Percentiles rank a stretch among this genome's conserved stretches.
phyloP scores from a whole-genome alignment of 2,888 invertebrate genomes.

The Leucozona laternaria region DNA sequence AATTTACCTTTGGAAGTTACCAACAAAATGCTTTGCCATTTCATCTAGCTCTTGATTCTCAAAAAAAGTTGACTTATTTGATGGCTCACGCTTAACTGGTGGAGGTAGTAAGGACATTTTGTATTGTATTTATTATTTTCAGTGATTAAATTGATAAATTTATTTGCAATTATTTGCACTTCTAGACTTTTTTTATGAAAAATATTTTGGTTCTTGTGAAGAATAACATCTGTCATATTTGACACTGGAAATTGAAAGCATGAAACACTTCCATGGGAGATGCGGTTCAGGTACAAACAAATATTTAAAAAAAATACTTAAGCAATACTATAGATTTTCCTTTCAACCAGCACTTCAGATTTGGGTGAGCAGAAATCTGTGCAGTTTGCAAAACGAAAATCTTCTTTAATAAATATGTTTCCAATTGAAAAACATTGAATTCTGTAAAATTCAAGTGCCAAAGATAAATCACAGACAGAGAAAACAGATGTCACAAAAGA shows the following conservation, averaged over 20 bases:
- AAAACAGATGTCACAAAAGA: no score
- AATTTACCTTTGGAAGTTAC: slow-evolving; percentile 86
- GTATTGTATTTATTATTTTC: slow-evolving; percentile 33
- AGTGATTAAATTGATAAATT: slow-evolving; percentile 37
- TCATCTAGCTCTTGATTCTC: slow-evolving; percentile 85
- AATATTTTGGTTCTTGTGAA: neutral
- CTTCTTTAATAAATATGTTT: no score
- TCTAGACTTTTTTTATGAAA: neutral
- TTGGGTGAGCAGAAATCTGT: no score
- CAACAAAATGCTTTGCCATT: slow-evolving; percentile 87
- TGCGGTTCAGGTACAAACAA: neutral
- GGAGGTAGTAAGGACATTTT: slow-evolving; percentile 77
- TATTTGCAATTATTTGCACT: neutral
- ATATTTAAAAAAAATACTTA: no score
- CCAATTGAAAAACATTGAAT: no score
- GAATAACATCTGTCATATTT: neutral
- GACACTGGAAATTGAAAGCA: slow-evolving; percentile 18
- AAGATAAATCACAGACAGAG: no score
- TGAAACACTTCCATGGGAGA: neutral
- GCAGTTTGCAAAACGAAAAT: no score
- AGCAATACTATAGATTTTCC: no score
- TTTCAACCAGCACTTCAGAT: no score
- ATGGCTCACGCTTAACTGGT: slow-evolving; percentile 69
- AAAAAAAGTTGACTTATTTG: slow-evolving; percentile 78
- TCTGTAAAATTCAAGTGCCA: no score